Evolutionary conservation across 2,888 invertebrate species (phyloP), one percentile per base, ranked within the genome.

Genomic region (Slavum lentiscoides): DNA sequence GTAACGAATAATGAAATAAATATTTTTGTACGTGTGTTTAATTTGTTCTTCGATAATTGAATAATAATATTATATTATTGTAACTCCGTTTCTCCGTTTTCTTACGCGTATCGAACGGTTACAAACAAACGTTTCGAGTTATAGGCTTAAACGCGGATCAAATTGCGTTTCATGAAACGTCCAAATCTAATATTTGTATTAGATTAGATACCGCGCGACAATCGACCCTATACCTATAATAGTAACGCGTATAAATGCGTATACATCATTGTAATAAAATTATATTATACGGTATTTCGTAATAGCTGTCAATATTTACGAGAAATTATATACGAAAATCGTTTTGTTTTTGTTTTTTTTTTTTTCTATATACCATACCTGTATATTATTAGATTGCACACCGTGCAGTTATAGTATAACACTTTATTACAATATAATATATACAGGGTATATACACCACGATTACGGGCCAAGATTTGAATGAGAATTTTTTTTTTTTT

Each of bases 111-210:
- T 13, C 55, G 39, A 17, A n/a, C n/a, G 43, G 11, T 67, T 49
- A 21, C 19, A 58, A 61, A 15, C 37, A 53, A 17, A 53, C 11
- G 21, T 53, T 76, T 59, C 68, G 17, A 76, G 61, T 69, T 59
- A n/a, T 39, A 53, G 80, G 80, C 69, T 80, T 80, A 80, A 39
- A 64, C 39, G 8, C 17, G 80, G 80, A 80, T 80, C 80, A 80
- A 58, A 64, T 58, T 55, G 37, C 23, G 69, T 68, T 74, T 55
- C 66, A 67, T 23, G 67, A 67, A 75, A 75, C 58, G 7, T n/a
- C 39, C 59, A 76, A 64, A 70, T 77, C 62, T 62, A 77, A 55
- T 70, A 23, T 80, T 70, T 80, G 62, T 55, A 37, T 37, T 68
- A 80, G 80, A 80, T 80, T 70, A 80, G 80, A 80, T 80, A 80